Base-by-base conservation (phyloP, 2,113 vertebrate species). In the Callithrix jacchus region DNA sequence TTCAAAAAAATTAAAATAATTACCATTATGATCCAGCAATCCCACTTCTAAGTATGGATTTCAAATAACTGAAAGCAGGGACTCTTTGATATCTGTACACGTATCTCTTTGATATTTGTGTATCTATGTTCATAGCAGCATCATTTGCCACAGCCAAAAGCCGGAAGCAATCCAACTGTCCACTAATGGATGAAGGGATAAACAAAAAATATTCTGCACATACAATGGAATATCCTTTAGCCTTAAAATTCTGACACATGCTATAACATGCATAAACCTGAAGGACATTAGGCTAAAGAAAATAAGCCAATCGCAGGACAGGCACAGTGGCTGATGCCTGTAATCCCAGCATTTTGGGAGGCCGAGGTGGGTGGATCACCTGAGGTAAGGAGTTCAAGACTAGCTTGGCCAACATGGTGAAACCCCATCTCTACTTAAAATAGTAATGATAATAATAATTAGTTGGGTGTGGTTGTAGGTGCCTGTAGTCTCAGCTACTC, bases 1-100 rank as follows among this genome's bases (percentile, higher is more conserved):
- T 82, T 80, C 49, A 79, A 58, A 85, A 92, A 80, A 88, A 64
- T 45, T 80, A 54, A 89, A 89, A 92, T 9, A 66, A 74, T 73
- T 88, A 95, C 13, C 8, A 13, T 76, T 76, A 52, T 35, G 18
- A 71, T 47, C 13, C 74, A 77, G 23, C 35, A 87, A 68, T 56
- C 61, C 66, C 17, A 76, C 49, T 73, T 54, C 25, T 91, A 14
- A 8, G 76, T 68, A 49, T 68, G 68, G 40, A 76, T n/a, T n/a
- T 27, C 14, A 58, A 90, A 47, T 25, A 58, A 76, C 23, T 74
- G 73, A 87, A 87, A 76, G 18, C n/a, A 58, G 17, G n/a, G 35
- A 82, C 21, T 74, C 56, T 68, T 40, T 77, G 30, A 76, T 21
- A 45, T 76, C 27, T 14, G 13, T 76, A 76, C 42, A 7, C 6